Conservation (phyloP, 2,888 invertebrate species). For the Timema cristinae region DNA sequence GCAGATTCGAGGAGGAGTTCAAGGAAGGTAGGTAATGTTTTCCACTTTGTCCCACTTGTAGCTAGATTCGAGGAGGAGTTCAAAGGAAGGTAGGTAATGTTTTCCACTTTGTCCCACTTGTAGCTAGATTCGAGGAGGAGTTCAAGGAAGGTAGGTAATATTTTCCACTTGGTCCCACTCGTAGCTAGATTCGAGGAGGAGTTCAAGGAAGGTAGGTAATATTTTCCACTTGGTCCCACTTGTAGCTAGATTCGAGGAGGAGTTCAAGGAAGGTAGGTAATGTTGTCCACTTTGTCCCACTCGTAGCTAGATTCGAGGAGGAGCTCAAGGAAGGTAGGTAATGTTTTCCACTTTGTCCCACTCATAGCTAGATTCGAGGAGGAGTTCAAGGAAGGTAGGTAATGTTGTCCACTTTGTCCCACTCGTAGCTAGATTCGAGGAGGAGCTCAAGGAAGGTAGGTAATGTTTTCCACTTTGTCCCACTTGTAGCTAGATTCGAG, state of each 20-base stretch:
- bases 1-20: constrained; percentile 68
- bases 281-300: background rate
- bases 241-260: constrained; percentile 59
- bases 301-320: constrained; percentile 56
- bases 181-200: constrained; percentile 62
- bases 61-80: constrained; percentile 67
- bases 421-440: constrained; percentile 55
- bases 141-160: constrained; percentile 66
- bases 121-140: constrained; percentile 62
- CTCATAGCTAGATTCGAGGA: constrained; percentile 56
- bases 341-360: background rate
- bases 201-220: constrained; percentile 66
- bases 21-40: constrained; percentile 61
- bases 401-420: background rate
- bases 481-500: constrained; percentile 54
- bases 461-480: background rate
- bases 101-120: background rate
- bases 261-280: constrained; percentile 70
- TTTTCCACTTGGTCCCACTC: background rate
- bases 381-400: constrained; percentile 72
- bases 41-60: background rate
- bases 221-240: background rate
- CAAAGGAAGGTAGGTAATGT: constrained; percentile 62
- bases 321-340: constrained; percentile 72
- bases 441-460: constrained; percentile 73